Percentiles rank a stretch among this genome's conserved stretches.
Conservation (phyloP, 2,888 invertebrate genomes). For the Andrena dorsata region DNA sequence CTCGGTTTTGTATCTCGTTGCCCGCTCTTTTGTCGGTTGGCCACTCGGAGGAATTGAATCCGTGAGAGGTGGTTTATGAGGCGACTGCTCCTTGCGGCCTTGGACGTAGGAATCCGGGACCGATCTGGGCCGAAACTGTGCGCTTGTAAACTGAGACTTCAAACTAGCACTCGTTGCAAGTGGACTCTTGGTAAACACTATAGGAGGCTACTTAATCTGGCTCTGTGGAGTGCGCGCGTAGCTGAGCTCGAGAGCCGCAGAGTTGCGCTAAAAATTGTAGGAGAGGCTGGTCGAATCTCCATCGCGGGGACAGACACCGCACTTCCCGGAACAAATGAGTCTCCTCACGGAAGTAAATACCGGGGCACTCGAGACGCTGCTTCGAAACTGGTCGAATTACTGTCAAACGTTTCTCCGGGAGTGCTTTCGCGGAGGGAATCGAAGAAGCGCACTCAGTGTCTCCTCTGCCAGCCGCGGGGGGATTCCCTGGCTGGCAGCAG, state of each 20-base stretch:
- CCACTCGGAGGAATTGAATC: slow-evolving; percentile 42
- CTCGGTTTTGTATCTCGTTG: slow-evolving; percentile 53
- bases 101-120: background rate
- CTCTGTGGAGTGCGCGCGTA: too few species aligned
- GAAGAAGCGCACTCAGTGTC: slow-evolving; percentile 18
- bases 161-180: too few species aligned
- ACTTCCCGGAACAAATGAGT: slow-evolving; percentile 15
- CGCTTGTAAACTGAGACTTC: too few species aligned
- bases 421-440: slow-evolving; percentile 3
- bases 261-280: slow-evolving; percentile 14
- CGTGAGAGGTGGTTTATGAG: background rate
- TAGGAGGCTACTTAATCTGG: too few species aligned
- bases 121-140: too few species aligned
- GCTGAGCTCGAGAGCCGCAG: background rate
- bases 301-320: slow-evolving; percentile 1
- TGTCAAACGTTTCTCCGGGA: slow-evolving; percentile 25
- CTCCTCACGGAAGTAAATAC: slow-evolving; percentile 17
- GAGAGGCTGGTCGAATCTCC: background rate
- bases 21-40: slow-evolving; percentile 46
- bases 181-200: too few species aligned
- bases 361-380: slow-evolving; percentile 11
- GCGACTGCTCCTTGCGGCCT: background rate
- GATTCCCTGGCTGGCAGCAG: background rate
- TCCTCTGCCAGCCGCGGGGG: background rate
- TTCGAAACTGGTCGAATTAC: slow-evolving; percentile 29